Evolutionary conservation across 2,113 vertebrate genomes (phyloP).

Genomic region (Azemiops feae): DNA sequence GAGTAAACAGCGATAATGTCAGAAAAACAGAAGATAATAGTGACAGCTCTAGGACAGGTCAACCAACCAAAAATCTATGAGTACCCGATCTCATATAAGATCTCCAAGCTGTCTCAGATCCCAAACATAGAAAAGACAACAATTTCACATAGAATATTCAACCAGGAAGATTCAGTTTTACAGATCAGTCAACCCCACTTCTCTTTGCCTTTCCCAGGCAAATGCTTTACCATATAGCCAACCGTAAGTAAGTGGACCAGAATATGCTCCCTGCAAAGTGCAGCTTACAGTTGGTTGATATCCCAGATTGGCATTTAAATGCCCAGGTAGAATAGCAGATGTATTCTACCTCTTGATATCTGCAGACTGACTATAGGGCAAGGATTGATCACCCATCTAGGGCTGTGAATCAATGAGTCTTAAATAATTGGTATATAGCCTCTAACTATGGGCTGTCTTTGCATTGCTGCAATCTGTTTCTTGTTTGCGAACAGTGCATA

Average conservation of each 20-base stretch:
- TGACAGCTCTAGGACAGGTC: background rate
- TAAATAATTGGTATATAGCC: constrained; percentile 66
- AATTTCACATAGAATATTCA: background rate
- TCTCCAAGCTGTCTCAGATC: background rate
- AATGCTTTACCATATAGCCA: background rate
- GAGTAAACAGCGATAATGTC: background rate
- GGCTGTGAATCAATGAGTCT: constrained; percentile 60
- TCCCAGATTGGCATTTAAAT: background rate
- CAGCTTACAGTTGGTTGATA: background rate
- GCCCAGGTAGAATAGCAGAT: background rate
- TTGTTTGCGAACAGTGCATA: constrained; percentile 50
- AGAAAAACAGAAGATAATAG: background rate
- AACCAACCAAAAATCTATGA: background rate
- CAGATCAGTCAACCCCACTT: background rate
- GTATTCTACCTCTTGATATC: constrained; percentile 49
- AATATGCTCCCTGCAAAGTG: background rate
- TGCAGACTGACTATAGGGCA: constrained; percentile 52
- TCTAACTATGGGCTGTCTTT: constrained; percentile 68
- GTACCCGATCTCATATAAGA: background rate
- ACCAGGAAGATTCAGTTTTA: background rate
- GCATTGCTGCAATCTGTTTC: constrained; percentile 59
- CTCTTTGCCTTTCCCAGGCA: background rate
- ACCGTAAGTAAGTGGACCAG: background rate
- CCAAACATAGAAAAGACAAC: background rate
- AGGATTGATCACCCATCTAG: constrained; percentile 57